Percentiles rank a stretch among this genome's conserved stretches.
phyloP scores from a whole-genome alignment of 2,113 vertebrate genomes.

The Semicossyphus pulcher region DNA sequence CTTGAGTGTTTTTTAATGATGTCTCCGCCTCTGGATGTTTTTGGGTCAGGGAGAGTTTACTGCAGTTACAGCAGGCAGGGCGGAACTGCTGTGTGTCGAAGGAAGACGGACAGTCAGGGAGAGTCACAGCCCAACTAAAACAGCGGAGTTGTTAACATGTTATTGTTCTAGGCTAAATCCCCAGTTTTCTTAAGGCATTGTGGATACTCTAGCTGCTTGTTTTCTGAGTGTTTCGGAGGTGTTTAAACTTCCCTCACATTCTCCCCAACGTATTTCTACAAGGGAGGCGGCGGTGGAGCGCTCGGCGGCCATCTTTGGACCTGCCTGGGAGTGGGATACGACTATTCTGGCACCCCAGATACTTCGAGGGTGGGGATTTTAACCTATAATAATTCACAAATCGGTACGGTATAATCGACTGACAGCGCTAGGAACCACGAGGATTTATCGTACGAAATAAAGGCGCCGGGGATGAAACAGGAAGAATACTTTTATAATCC shows the following conservation, averaged over 20 bases:
- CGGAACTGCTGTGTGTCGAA: conserved; percentile 72
- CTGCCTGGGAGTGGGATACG: conserved; percentile 79
- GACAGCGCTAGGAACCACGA: conserved; percentile 50
- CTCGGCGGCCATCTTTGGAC: conserved; percentile 86
- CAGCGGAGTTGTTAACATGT: conserved; percentile 26
- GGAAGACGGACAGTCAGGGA: conserved; percentile 52
- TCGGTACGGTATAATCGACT: conserved; percentile 40
- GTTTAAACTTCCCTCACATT: conserved; percentile 73
- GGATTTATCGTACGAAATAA: conserved; percentile 8
- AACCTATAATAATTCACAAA: conserved; percentile 42
- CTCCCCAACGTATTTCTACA: conserved; percentile 69
- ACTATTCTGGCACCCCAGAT: conserved; percentile 74
- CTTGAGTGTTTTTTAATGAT: conserved; percentile 10
- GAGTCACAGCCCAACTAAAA: conserved; percentile 50
- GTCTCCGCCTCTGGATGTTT: conserved; percentile 72
- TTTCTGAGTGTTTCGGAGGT: conserved; percentile 52
- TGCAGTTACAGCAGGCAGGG: conserved; percentile 67
- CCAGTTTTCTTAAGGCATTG: neutral
- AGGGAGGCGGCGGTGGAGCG: conserved; percentile 79
- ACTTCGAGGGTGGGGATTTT: conserved; percentile 82
- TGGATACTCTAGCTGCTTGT: conserved; percentile 36
- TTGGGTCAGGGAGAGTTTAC: conserved; percentile 77
- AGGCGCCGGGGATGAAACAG: conserved; percentile 30
- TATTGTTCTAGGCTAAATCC: conserved; percentile 3
- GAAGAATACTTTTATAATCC: conserved; percentile 32